Evolutionary conservation across 2,113 vertebrate genomes (phyloP).

Genomic region (Lampris megalopsis): DNA sequence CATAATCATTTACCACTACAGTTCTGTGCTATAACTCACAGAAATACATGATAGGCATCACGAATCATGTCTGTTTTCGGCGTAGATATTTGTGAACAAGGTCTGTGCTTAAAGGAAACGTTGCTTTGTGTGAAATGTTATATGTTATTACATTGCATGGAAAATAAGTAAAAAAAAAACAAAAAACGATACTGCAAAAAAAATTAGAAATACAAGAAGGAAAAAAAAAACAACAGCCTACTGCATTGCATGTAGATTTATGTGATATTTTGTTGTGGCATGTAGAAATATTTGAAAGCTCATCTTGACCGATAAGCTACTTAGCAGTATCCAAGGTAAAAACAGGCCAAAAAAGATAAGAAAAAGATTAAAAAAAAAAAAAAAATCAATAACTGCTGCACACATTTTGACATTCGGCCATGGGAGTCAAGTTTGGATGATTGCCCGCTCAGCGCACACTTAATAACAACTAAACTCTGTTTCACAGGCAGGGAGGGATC

Average conservation of each 20-base stretch:
- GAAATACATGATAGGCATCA: not conserved
- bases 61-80: not conserved
- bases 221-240: too few relatives aligned
- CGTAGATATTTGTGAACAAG: constrained; percentile 19
- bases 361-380: constrained; percentile 10
- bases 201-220: not conserved
- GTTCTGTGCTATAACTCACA: constrained; percentile 5
- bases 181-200: not conserved
- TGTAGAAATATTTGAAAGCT: constrained; percentile 18
- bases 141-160: constrained; percentile 31
- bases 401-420: not conserved
- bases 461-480: constrained; percentile 10
- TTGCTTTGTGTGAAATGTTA: constrained; percentile 30
- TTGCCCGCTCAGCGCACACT: not conserved
- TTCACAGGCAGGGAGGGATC: constrained; percentile 11
- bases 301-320: not conserved
- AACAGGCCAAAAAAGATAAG: not conserved
- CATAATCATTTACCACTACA: constrained; percentile 35
- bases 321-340: constrained; percentile 15
- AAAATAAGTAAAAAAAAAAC: not conserved
- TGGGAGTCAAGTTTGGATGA: constrained; percentile 17
- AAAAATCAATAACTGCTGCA: constrained; percentile 26
- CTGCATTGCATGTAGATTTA: not conserved
- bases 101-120: constrained; percentile 55
- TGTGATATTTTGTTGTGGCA: constrained; percentile 1